These are phyloP conservation scores for Poecilia latipinna DNA, from an alignment of 2,113 vertebrate species.

Conservation along the genomic window DNA sequence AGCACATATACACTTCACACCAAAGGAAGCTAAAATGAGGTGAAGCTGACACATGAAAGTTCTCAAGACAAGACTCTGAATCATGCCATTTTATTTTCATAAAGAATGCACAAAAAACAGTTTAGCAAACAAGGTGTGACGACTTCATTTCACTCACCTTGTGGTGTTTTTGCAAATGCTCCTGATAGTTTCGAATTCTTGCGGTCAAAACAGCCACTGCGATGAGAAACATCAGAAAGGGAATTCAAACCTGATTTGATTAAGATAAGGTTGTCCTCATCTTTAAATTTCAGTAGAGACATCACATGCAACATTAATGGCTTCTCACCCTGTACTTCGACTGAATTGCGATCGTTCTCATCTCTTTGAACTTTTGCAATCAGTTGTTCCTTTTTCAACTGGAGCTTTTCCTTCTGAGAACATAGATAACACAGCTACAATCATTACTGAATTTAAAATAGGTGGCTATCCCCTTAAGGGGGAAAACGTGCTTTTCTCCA, in stretches of 20 bases:
- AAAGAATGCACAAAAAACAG: neutral
- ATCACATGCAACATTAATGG: neutral
- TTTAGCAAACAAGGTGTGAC: neutral
- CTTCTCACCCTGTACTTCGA: constrained; percentile 86
- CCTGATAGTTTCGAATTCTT: constrained; percentile 87
- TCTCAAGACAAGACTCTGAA: neutral
- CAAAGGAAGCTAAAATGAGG: constrained; percentile 44
- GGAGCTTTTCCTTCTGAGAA: constrained; percentile 87
- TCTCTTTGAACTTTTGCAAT: constrained; percentile 86
- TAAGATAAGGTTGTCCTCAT: neutral
- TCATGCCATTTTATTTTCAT: constrained; percentile 2
- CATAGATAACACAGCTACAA: neutral
- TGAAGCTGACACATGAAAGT: constrained; percentile 36
- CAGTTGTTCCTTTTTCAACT: constrained; percentile 86
- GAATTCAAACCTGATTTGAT: neutral
- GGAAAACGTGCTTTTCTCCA: neutral
- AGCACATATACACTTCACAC: constrained; percentile 34
- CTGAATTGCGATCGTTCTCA: constrained; percentile 83
- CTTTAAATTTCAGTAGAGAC: neutral
- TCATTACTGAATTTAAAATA: neutral
- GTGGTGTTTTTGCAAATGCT: constrained; percentile 88
- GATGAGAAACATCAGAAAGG: constrained; percentile 24
- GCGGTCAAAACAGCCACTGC: constrained; percentile 89
- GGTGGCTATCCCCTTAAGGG: neutral
- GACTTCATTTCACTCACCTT: constrained; percentile 82